Base-by-base conservation (phyloP, 2,113 vertebrate species). In the Toxotes chatareus region DNA sequence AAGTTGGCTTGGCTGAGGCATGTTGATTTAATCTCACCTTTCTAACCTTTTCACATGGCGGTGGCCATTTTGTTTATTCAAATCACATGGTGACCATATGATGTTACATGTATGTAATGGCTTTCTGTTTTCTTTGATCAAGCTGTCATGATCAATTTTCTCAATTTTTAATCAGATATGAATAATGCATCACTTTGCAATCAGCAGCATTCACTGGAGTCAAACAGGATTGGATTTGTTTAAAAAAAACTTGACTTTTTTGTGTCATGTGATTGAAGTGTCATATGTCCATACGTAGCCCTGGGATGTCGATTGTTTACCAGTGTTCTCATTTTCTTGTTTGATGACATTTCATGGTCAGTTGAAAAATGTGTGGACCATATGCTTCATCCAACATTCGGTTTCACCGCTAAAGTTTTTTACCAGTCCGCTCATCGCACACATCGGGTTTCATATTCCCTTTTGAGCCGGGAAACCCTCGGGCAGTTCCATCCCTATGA, bases 21-120 rank as follows among this genome's bases (percentile, higher is more conserved):
- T 87, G 86, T 82, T 87, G 83, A 17, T 72, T 79, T 86, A 68
- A 85, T 83, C 62, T 79, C 46, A 61, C 36, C 23, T 86, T 79
- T 71, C 53, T 13, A 34, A n/a, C 57, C 66, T 13, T 34, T 27
- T 72, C 71, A 71, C 82, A 53, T 79, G 73, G 44, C 23, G 0
- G 2, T 12, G 44, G 31, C 44, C 19, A 7, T 76, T 80, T 74
- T 76, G 70, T 80, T 86, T 40, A 83, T 67, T 57, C 59, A 68
- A 51, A 56, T 86, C 69, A 64, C 9, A 68, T 79, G 60, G 19
- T 2, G 44, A 0, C 36, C 76, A 61, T 77, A 86, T 79, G 31
- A 75, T 27, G 61, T 76, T 69, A 56, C 69, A 46, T 38, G 55
- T 56, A 3, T 3, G 44, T 53, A 51, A 78, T 56, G 34, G n/a